Conservation (phyloP, 2,797 vertebrate genomes). For the Silurus aristotelis region DNA sequence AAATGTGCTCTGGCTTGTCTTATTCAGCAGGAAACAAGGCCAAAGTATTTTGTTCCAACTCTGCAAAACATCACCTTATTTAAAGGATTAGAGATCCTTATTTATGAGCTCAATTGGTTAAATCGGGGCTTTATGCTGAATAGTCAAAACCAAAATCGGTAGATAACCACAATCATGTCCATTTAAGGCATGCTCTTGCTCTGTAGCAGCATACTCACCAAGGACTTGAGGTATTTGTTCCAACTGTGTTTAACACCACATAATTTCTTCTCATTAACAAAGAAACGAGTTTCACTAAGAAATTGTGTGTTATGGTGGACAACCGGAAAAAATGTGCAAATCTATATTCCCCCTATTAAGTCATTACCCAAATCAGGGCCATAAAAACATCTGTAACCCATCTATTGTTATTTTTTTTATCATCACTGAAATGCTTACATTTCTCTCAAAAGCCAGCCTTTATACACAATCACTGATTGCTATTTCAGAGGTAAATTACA, state of each 20-base stretch:
- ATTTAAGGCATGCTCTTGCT: not conserved
- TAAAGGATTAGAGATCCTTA: not conserved
- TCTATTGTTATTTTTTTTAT: not conserved
- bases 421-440: not conserved
- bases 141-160: not conserved
- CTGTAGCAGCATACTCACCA: not conserved
- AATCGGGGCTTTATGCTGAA: not conserved
- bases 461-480: not conserved
- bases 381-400: not conserved
- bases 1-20: not conserved
- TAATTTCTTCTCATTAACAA: conserved; percentile 7
- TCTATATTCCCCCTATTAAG: not conserved
- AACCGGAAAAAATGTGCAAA: not conserved
- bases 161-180: not conserved
- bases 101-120: conserved; percentile 4
- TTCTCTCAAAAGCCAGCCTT: not conserved
- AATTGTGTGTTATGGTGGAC: not conserved
- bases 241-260: conserved; percentile 1
- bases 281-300: not conserved
- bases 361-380: not conserved
- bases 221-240: not conserved
- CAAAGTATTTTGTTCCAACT: conserved; percentile 5
- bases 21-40: not conserved
- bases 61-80: conserved; percentile 2
- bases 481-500: not conserved